Percentiles rank a stretch among this genome's conserved stretches.
phyloP scores from a whole-genome alignment of 2,888 invertebrate species.

The Drosophila acutilabella region DNA sequence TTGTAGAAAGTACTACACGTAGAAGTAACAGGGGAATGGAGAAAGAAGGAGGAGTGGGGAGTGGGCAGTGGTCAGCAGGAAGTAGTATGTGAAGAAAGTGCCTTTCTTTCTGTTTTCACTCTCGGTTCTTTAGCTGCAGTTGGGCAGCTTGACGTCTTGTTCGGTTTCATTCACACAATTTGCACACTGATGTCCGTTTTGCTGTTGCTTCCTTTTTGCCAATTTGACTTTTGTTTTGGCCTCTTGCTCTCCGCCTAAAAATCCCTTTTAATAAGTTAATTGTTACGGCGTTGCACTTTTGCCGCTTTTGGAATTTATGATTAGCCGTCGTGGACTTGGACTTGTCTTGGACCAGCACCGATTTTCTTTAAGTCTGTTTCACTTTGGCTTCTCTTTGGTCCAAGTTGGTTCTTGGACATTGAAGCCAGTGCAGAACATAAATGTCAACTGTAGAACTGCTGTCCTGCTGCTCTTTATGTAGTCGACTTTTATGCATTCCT shows the following conservation, averaged over 20 bases:
- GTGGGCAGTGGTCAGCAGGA: not conserved
- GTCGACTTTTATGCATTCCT: constrained; percentile 77
- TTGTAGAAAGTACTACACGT: not conserved
- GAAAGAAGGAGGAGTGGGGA: not conserved
- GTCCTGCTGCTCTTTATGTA: constrained; percentile 65
- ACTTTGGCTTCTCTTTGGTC: constrained; percentile 4
- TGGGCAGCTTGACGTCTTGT: constrained; percentile 46
- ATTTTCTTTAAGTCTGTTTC: constrained; percentile 41
- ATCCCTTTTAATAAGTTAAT: constrained; percentile 82
- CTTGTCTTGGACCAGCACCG: constrained; percentile 1
- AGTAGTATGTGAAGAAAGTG: constrained; percentile 22
- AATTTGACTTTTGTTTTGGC: constrained; percentile 48
- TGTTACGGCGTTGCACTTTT: constrained; percentile 77
- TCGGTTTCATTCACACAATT: constrained; percentile 59
- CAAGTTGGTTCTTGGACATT: constrained; percentile 41
- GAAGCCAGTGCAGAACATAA: constrained; percentile 56
- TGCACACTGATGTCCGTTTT: constrained; percentile 46
- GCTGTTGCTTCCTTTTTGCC: constrained; percentile 29
- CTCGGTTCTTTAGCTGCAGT: constrained; percentile 5
- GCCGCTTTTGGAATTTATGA: constrained; percentile 74
- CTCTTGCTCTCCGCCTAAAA: constrained; percentile 25
- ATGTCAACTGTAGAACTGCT: constrained; percentile 63
- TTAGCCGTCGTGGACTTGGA: constrained; percentile 51
- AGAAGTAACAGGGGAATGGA: not conserved
- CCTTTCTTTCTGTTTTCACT: not conserved